Conservation (phyloP, 2,888 invertebrate genomes). For the Automeris io region DNA sequence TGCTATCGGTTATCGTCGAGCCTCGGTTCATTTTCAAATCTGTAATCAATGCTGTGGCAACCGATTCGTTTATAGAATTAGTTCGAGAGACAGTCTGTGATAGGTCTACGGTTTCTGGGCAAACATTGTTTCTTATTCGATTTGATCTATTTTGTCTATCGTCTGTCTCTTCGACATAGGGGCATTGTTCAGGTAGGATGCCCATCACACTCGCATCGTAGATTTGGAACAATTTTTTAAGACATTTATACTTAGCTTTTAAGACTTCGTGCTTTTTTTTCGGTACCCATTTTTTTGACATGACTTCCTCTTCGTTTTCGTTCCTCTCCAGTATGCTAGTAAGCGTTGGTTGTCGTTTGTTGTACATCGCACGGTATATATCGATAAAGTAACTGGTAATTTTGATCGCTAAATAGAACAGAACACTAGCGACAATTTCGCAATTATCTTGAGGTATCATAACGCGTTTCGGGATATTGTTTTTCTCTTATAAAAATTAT, state of each 20-base stretch:
- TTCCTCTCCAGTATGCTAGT: constrained; percentile 51
- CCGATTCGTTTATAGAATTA: constrained; percentile 21
- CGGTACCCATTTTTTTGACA: constrained; percentile 54
- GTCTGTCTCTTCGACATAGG: constrained; percentile 18
- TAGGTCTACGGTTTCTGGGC: constrained; percentile 44
- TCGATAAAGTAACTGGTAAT: constrained; percentile 31
- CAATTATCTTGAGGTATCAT: constrained; percentile 58
- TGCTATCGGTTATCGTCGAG: constrained; percentile 28
- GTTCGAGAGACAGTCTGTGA: constrained; percentile 28
- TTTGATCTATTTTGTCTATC: constrained; percentile 42
- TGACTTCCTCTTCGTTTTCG: constrained; percentile 38
- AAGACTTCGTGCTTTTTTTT: constrained; percentile 66
- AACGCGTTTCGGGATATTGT: constrained; percentile 31
- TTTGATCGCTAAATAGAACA: constrained; percentile 45
- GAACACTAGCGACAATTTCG: constrained; percentile 42
- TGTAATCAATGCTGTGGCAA: constrained; percentile 34
- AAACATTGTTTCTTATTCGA: constrained; percentile 53
- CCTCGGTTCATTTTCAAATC: constrained; percentile 38
- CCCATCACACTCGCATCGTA: constrained; percentile 62
- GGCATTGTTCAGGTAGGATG: constrained; percentile 40
- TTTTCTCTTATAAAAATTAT: constrained; percentile 25
- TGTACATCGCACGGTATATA: constrained; percentile 31
- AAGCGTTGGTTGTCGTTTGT: constrained; percentile 29
- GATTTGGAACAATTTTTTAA: constrained; percentile 65
- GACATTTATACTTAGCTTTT: constrained; percentile 65